phyloP scores from a whole-genome alignment of 2,113 vertebrate genomes.

The Cathartes aura region DNA sequence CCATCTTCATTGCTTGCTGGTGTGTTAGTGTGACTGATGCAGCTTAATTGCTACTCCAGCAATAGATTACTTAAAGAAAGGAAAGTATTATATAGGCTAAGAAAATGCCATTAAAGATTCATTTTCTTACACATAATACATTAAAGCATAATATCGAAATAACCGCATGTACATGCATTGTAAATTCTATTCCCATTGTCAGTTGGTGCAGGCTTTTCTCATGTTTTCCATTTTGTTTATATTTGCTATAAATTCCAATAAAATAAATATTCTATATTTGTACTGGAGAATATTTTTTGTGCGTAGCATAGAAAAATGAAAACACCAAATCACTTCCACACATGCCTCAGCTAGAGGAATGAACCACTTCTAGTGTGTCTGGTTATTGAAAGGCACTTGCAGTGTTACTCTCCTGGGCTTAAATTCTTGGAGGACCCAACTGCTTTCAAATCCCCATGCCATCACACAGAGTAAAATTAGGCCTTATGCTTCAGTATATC shows the following conservation, averaged over 20 bases:
- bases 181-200: not conserved
- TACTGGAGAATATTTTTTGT: not conserved
- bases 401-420: not conserved
- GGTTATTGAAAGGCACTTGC: not conserved
- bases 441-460: not conserved
- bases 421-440: not conserved
- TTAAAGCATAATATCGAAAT: not conserved
- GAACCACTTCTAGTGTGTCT: not conserved
- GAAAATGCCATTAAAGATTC: not conserved
- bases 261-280: not conserved
- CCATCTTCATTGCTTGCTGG: conserved; percentile 55
- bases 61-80: not conserved
- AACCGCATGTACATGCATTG: accelerated
- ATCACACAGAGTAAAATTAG: not conserved
- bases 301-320: not conserved
- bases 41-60: not conserved
- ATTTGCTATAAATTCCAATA: not conserved
- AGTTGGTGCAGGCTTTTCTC: not conserved
- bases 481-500: not conserved
- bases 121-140: not conserved
- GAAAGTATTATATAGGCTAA: not conserved
- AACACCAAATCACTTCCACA: not conserved
- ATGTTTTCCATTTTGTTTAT: not conserved
- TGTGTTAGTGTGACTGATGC: not conserved
- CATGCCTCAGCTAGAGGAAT: not conserved